Percentiles rank a stretch among this genome's conserved stretches.
Conservation (phyloP, 2,888 invertebrate species). For the Stenodema calcarata region DNA sequence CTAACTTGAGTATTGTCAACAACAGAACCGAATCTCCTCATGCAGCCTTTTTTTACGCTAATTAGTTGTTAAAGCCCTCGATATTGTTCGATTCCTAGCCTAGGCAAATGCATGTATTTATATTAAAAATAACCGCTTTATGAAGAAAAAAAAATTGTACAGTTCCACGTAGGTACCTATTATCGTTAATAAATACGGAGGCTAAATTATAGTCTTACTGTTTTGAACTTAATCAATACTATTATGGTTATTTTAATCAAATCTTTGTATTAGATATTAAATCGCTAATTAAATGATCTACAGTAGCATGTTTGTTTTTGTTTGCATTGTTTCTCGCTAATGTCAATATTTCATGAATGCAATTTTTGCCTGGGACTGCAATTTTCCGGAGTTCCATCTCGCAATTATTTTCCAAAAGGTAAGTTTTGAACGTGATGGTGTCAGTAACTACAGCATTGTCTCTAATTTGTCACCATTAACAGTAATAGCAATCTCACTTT, state of each 20-base stretch:
- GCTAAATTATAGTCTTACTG: background rate
- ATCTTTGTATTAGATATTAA: slow-evolving; percentile 17
- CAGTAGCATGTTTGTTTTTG: slow-evolving; percentile 37
- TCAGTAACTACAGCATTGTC: no score
- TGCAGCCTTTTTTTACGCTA: no score
- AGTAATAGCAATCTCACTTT: no score
- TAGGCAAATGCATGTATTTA: background rate
- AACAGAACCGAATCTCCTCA: no score
- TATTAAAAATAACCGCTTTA: background rate
- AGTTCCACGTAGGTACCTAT: background rate
- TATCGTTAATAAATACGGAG: background rate
- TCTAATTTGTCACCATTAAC: no score
- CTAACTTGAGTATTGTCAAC: no score
- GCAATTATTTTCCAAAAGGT: no score
- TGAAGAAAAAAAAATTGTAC: background rate
- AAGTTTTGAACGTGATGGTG: no score
- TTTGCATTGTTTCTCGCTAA: slow-evolving; percentile 4
- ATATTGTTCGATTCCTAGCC: no score
- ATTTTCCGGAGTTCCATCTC: background rate
- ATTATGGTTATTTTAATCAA: slow-evolving; percentile 36
- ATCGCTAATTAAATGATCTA: slow-evolving; percentile 14
- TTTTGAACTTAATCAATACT: background rate
- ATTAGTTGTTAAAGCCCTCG: no score
- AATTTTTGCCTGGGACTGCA: slow-evolving; percentile 21
- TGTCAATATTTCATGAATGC: background rate